Conservation (phyloP, 2,113 vertebrate species). For the Salvelinus alpinus region DNA sequence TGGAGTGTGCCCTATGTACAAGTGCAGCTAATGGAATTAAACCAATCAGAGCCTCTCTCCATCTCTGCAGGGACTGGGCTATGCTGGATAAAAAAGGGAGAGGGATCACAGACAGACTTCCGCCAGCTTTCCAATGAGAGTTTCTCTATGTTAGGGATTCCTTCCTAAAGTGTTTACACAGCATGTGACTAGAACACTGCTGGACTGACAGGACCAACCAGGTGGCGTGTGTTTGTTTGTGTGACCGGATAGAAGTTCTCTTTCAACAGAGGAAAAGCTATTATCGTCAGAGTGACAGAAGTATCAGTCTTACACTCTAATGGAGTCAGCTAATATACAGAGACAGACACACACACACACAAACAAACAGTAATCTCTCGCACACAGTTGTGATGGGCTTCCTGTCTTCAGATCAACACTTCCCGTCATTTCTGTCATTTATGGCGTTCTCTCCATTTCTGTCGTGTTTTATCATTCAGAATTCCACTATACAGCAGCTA, state of each 20-base stretch:
- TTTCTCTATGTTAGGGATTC: no score
- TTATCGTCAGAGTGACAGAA: conserved; percentile 66
- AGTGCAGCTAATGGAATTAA: neutral
- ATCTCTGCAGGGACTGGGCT: neutral
- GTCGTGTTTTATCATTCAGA: no score
- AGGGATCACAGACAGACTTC: no score
- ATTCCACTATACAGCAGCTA: no score
- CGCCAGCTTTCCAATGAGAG: no score
- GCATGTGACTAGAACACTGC: no score
- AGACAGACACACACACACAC: neutral
- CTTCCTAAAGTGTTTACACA: no score
- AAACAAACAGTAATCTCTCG: neutral
- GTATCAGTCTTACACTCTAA: conserved; percentile 37
- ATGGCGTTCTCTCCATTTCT: neutral
- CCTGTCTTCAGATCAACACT: neutral
- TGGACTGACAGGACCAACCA: no score
- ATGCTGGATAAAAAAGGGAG: no score
- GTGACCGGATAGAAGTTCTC: conserved; percentile 43
- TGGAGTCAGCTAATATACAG: neutral
- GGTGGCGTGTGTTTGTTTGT: neutral
- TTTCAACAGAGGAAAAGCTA: conserved; percentile 61
- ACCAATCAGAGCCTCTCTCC: neutral
- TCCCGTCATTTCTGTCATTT: neutral
- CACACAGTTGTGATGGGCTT: neutral
- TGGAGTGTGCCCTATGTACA: neutral